Evolutionary conservation across 2,888 invertebrate genomes (phyloP).

Genomic region (Cephus rjabovi): DNA sequence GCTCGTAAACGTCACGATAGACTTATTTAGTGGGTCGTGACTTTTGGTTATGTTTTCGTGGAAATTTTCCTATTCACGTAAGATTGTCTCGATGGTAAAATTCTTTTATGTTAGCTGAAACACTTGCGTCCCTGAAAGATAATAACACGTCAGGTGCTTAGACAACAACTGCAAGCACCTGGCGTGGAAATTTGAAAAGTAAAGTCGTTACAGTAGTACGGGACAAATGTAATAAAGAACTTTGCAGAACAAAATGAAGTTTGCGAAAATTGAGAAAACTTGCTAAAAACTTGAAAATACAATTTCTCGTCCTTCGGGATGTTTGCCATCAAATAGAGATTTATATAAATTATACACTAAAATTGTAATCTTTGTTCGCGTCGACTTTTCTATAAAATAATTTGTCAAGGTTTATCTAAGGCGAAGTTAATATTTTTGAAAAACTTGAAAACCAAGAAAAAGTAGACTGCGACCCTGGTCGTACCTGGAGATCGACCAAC

Average conservation of each 20-base stretch:
- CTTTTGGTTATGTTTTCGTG: neutral
- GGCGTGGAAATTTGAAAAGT: neutral
- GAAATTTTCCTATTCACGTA: neutral
- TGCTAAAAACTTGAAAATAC: no score
- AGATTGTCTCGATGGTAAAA: neutral
- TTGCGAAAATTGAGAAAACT: neutral
- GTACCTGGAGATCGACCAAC: slow-evolving; percentile 6
- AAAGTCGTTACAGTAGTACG: neutral
- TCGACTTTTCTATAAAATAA: neutral
- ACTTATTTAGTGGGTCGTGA: neutral
- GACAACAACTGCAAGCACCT: neutral
- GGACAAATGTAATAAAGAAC: neutral
- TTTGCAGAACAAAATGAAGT: neutral
- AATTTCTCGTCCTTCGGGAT: no score
- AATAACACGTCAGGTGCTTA: neutral
- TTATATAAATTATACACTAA: neutral
- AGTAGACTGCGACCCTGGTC: slow-evolving; percentile 5
- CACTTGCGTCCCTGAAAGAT: slow-evolving; percentile 7
- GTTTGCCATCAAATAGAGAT: no score
- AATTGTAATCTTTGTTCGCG: neutral
- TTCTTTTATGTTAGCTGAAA: neutral
- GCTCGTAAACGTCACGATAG: neutral
- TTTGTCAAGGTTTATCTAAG: neutral
- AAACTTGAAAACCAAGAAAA: neutral
- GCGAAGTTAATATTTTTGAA: neutral